A percentile compares a stretch with the other conserved stretches of the same genome.
Conservation (phyloP, 2,888 invertebrate species). For the Dryocosmus kuriphilus region DNA sequence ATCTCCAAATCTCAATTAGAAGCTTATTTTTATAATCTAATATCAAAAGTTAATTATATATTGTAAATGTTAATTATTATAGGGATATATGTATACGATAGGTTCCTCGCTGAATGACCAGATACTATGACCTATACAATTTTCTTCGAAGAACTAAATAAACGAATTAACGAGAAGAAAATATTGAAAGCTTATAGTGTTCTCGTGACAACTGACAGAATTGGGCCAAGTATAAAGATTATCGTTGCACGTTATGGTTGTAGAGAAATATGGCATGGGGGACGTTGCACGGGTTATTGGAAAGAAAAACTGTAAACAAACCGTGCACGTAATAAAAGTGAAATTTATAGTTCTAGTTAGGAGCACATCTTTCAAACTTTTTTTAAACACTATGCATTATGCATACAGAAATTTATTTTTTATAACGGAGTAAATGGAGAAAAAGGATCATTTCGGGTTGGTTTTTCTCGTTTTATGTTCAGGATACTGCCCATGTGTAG, state of each 20-base stretch:
- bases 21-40: too few species aligned
- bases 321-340: background rate
- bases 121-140: background rate
- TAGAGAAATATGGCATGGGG: slow-evolving; percentile 16
- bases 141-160: slow-evolving; percentile 6
- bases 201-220: slow-evolving; percentile 34
- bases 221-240: slow-evolving; percentile 23
- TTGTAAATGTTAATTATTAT: too few species aligned
- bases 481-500: too few species aligned
- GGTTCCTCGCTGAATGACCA: background rate
- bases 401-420: too few species aligned
- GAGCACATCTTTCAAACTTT: too few species aligned
- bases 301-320: background rate
- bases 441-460: too few species aligned
- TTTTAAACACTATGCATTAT: too few species aligned
- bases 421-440: too few species aligned
- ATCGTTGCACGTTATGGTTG: slow-evolving; percentile 30
- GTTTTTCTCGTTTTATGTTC: too few species aligned
- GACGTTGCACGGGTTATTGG: background rate
- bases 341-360: too few species aligned
- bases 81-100: background rate
- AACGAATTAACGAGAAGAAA: slow-evolving; percentile 12
- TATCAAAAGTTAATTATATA: too few species aligned
- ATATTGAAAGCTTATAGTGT: slow-evolving; percentile 12
- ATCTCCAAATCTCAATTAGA: too few species aligned